Evolutionary conservation across 2,888 invertebrate species (phyloP).

Genomic region (Rhamnusium bicolor): DNA sequence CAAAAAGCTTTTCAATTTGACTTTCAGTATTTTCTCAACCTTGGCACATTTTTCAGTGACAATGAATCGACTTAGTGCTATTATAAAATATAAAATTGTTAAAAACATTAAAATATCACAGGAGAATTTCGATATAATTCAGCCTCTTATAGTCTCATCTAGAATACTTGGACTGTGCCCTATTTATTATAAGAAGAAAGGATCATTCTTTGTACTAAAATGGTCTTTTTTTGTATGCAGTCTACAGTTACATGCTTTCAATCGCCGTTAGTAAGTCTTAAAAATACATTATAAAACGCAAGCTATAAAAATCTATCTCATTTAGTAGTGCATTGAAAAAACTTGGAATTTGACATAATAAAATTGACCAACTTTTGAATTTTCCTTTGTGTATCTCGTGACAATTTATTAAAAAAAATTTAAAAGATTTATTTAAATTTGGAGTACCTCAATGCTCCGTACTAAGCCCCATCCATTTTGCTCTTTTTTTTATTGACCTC

Average conservation of each 20-base stretch:
- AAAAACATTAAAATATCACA: not conserved
- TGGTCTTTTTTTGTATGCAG: conserved; percentile 39
- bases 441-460: too few species aligned
- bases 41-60: not conserved
- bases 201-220: conserved; percentile 33
- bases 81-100: not conserved
- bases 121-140: conserved; percentile 34
- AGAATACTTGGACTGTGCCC: conserved; percentile 49
- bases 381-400: too few species aligned
- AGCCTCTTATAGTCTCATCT: conserved; percentile 38
- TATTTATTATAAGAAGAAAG: conserved; percentile 36
- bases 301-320: too few species aligned
- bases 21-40: not conserved
- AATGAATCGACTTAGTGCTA: not conserved
- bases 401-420: too few species aligned
- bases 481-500: too few species aligned
- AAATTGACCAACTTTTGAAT: too few species aligned
- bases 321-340: too few species aligned
- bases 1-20: not conserved
- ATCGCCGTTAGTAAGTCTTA: conserved; percentile 45
- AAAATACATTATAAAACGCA: too few species aligned
- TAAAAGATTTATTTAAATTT: too few species aligned
- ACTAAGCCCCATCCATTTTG: too few species aligned
- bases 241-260: conserved; percentile 48
- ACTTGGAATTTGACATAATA: too few species aligned